A percentile compares a stretch with the other conserved stretches of the same genome.
phyloP scores from a whole-genome alignment of 1,140 invertebrate genomes.

The Hylaeus volcanicus region DNA sequence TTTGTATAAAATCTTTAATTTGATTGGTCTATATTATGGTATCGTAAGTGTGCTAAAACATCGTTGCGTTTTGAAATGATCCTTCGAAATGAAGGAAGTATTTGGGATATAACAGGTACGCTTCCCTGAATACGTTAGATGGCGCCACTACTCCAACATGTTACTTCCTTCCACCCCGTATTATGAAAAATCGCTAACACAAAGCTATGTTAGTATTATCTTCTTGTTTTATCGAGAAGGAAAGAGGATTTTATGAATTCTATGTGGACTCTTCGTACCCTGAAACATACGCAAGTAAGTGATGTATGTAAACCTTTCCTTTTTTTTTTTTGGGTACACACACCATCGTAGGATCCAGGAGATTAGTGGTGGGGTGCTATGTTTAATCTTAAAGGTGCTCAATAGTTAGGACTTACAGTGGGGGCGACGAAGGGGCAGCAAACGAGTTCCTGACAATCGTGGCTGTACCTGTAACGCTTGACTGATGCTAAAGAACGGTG shows the following conservation, averaged over 20 bases:
- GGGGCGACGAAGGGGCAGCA: slow-evolving; percentile 35
- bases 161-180: slow-evolving; percentile 31
- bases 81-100: neutral
- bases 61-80: neutral
- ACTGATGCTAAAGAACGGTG: slow-evolving; percentile 31
- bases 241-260: slow-evolving; percentile 5
- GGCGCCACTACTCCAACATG: slow-evolving; percentile 5
- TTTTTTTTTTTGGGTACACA: neutral
- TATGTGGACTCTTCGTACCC: too few species aligned
- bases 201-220: neutral
- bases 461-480: slow-evolving; percentile 40
- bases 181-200: slow-evolving; percentile 22
- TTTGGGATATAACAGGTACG: neutral
- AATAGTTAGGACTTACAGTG: slow-evolving; percentile 19
- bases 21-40: neutral
- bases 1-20: neutral
- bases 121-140: slow-evolving; percentile 6
- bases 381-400: slow-evolving; percentile 27
- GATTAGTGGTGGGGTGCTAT: slow-evolving; percentile 8
- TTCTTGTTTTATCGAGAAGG: neutral
- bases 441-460: slow-evolving; percentile 48
- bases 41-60: neutral
- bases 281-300: slow-evolving; percentile 4
- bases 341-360: neutral
- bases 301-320: neutral